These are phyloP conservation scores for Takifugu bimaculatus DNA, from an alignment of 2,113 vertebrate genomes.

Conservation along the genomic window DNA sequence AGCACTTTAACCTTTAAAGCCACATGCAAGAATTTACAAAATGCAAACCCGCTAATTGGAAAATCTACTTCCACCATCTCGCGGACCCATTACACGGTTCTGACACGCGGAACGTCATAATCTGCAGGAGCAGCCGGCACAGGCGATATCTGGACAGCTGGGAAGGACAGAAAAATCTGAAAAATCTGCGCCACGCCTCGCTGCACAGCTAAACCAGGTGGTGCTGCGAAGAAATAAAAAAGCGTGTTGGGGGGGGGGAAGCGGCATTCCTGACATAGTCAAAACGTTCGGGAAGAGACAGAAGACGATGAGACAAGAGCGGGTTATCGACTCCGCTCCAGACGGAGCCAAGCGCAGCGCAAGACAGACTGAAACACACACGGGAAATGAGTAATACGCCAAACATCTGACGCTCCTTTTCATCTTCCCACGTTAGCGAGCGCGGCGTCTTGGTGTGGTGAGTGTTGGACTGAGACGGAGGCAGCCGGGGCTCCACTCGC, in stretches of 20 bases:
- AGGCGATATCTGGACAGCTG: conserved; percentile 29
- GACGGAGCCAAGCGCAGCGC: conserved; percentile 17
- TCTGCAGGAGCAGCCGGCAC: not conserved
- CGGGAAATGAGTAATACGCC: conserved; percentile 52
- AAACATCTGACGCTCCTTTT: conserved; percentile 64
- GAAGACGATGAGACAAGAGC: conserved; percentile 33
- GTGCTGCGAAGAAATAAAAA: conserved; percentile 56
- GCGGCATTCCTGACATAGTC: conserved; percentile 59
- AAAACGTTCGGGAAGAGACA: conserved; percentile 37
- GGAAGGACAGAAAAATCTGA: conserved; percentile 21
- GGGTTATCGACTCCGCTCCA: conserved; percentile 50
- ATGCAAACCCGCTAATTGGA: not conserved
- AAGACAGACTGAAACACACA: conserved; percentile 17
- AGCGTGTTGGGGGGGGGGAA: conserved; percentile 16
- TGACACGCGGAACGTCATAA: not conserved
- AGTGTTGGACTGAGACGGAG: conserved; percentile 47
- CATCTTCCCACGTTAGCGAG: conserved; percentile 60
- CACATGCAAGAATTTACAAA: not conserved
- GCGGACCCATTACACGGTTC: not conserved
- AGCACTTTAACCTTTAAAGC: conserved; percentile 3
- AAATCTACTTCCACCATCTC: not conserved
- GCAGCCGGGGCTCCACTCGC: conserved; percentile 49
- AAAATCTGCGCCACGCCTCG: conserved; percentile 31
- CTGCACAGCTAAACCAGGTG: conserved; percentile 64
- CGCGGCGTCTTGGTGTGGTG: conserved; percentile 56